phyloP scores from a whole-genome alignment of 2,797 vertebrate species.

The Sebastolobus altivelis region DNA sequence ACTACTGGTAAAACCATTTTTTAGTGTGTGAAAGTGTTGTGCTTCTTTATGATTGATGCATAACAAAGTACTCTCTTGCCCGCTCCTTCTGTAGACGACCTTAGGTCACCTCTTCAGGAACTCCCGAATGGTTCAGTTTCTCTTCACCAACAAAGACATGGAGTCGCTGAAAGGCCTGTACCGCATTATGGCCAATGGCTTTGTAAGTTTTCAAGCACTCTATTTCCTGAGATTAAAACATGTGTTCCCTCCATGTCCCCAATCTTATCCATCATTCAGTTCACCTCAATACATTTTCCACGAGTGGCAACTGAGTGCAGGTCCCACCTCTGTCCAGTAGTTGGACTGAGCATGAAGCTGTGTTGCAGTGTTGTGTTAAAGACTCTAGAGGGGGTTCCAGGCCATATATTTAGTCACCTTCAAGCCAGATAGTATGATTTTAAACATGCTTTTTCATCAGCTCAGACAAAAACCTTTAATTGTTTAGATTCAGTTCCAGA shows the following conservation, averaged over 20 bases:
- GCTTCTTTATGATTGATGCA: slow-evolving; percentile 21
- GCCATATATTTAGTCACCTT: slow-evolving; percentile 16
- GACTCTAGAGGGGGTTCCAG: slow-evolving; percentile 61
- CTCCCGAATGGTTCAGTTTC: slow-evolving; percentile 94
- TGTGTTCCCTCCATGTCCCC: background rate
- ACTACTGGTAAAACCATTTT: slow-evolving; percentile 85
- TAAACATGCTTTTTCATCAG: slow-evolving; percentile 33
- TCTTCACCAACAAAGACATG: slow-evolving; percentile 94
- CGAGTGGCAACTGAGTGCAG: slow-evolving; percentile 25
- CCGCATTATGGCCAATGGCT: slow-evolving; percentile 95
- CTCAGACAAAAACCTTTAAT: slow-evolving; percentile 24
- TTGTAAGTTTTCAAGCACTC: slow-evolving; percentile 84
- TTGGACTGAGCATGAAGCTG: slow-evolving; percentile 15
- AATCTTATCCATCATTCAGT: slow-evolving; percentile 12
- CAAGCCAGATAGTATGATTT: slow-evolving; percentile 9
- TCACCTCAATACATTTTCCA: slow-evolving; percentile 23
- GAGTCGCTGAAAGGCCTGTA: slow-evolving; percentile 94
- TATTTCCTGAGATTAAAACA: background rate
- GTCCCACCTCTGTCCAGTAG: slow-evolving; percentile 48
- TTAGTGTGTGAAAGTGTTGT: background rate
- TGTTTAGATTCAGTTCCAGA: slow-evolving; percentile 33
- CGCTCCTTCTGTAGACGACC: slow-evolving; percentile 85
- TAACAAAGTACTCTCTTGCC: slow-evolving; percentile 11
- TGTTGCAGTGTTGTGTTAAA: slow-evolving; percentile 41
- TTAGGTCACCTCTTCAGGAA: slow-evolving; percentile 94